Evolutionary conservation across 2,888 invertebrate species (phyloP), one percentile per base, ranked within the genome.

Genomic region (Caenorhabditis parvicauda): DNA sequence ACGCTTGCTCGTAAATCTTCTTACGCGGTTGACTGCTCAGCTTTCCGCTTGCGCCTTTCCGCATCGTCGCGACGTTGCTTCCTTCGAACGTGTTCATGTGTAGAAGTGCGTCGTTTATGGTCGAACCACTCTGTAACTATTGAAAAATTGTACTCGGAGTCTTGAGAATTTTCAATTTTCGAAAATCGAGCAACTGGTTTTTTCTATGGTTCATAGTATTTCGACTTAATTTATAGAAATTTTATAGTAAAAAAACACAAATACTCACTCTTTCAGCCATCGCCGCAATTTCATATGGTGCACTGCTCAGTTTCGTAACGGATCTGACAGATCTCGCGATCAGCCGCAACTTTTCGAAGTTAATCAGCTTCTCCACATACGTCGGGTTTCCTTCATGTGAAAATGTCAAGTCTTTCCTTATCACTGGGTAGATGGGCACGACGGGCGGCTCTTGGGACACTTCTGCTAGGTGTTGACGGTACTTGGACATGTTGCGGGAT

Each of bases 291-390:
- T 80, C 85, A 73, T 84, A 85, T 64, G 92, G 91, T 25, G 92
- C 91, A 68, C 92, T 92, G 82, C 93, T 92, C 91, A 96, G 93
- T 82, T 92, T 92, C 60, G 72, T 75, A 29, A 82, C 72, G 53
- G 82, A 82, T 17, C 85, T 79, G 27, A 86, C 90, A 86, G 96
- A 95, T 84, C 95, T 94, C 48, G 96, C 92, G 68, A 98, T 91
- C 93, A 98, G 95, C 70, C 98, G 86, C 59, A 98, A 85, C 82
- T 98, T 98, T 83, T 98, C 98, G 82, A 98, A 98, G 84, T 99
- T 98, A 1, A 94, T 79, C 65, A 83, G 57, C 22, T 73, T 70
- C 44, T 73, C 79, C 17, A 82, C 80, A 48, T 76, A 77, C 21
- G 84, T 82, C 55, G 83, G 82, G 84, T 98, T 98, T 35, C 96